Conservation (phyloP, 2,113 vertebrate genomes). For the Pardalotus punctatus region DNA sequence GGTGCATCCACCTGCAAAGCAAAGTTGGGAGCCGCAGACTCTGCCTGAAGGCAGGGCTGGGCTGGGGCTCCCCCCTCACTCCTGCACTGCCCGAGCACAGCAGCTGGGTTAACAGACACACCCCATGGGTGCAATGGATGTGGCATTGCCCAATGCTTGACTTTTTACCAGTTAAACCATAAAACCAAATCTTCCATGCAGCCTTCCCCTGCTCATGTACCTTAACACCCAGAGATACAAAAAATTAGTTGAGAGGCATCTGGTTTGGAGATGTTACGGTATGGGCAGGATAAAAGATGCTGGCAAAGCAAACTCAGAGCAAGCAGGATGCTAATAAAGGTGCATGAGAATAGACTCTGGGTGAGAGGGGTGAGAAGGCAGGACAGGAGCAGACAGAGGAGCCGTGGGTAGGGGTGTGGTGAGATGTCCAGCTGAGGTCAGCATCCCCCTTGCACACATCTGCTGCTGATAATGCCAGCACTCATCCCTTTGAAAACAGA, state of each 20-base stretch:
- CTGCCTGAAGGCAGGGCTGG: not conserved
- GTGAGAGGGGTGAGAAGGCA: not conserved
- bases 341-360: not conserved
- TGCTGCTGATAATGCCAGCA: fast-evolving
- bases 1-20: slow-evolving; percentile 29
- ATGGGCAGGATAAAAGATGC: not conserved
- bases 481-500: not conserved
- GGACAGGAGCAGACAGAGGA: not conserved
- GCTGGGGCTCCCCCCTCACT: not conserved
- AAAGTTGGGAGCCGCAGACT: not conserved
- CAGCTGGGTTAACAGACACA: not conserved
- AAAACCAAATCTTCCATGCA: not conserved
- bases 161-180: not conserved
- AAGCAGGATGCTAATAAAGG: not conserved
- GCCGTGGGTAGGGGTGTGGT: fast-evolving
- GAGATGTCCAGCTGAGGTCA: not conserved
- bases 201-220: not conserved
- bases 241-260: not conserved
- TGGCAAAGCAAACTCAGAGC: not conserved
- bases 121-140: not conserved
- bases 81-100: fast-evolving
- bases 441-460: not conserved
- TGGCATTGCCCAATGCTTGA: not conserved
- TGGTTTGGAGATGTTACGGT: not conserved
- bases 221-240: not conserved